These are phyloP conservation scores for Prinia subflava DNA, from an alignment of 2,113 vertebrate genomes.

Conservation along the genomic window DNA sequence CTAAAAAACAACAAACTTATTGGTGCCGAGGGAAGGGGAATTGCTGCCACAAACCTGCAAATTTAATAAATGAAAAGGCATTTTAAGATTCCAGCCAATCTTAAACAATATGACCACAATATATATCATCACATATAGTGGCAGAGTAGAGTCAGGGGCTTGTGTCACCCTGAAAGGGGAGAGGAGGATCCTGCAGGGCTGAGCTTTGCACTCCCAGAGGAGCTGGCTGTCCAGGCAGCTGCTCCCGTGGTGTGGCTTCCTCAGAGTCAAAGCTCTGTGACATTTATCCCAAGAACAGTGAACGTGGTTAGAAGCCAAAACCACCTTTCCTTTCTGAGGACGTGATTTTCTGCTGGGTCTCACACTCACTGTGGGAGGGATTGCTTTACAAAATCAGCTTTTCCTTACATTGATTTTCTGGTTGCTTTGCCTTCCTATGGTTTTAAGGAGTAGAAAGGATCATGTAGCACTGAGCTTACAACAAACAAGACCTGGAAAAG, in stretches of 20 bases:
- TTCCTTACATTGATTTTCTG: background rate
- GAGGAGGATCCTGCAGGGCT: background rate
- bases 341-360: background rate
- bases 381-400: background rate
- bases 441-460: background rate
- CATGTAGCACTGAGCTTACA: background rate
- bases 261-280: background rate
- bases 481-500: background rate
- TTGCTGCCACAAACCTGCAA: background rate
- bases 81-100: background rate
- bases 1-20: background rate
- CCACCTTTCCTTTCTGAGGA: background rate
- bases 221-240: background rate
- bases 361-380: background rate
- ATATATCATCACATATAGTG: fast-evolving
- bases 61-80: background rate
- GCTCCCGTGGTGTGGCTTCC: background rate
- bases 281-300: background rate
- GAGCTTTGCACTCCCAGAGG: background rate
- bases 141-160: background rate
- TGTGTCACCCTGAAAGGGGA: background rate
- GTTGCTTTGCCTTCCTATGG: background rate
- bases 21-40: background rate
- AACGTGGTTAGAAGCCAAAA: background rate
- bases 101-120: background rate